Base-by-base conservation (phyloP, 2,888 invertebrate species). In the Acheta domesticus region DNA sequence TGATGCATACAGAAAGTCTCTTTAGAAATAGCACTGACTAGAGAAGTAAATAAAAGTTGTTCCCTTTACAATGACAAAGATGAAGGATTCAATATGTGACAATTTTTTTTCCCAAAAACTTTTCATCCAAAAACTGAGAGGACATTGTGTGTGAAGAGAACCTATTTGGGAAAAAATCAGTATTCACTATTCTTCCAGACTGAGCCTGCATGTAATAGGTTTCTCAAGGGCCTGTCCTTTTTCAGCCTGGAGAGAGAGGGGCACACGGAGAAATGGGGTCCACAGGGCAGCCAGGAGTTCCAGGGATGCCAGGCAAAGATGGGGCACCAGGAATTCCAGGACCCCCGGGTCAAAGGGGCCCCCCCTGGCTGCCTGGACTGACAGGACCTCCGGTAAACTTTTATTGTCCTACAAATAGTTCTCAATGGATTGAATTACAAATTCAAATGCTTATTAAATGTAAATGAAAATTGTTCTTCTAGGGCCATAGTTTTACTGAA, bases 401-500 rank as follows among this genome's bases (percentile, higher is more conserved):
- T 62, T 16, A 12, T 62, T 62, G 8, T 62, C 62, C 14, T 62
- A 19, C 62, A 23, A 23, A 3, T 62, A 3, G 11, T 12, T 62
- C 62, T 62, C 62, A 16, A 19, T 62, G 16, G 14, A 62, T 62
- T 14, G 16, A 62, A 62, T 62, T 62, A n/a, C 62, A 36, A 8
- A 36, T 36, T 36, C 8, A 8, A 36, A 8, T 4, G 36, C 36
- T 36, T 5, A 36, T 36, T 36, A 36, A 5, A 36, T 36, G 36
- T 36, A 1, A 8, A 36, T 36, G 36, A 36, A 36, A 36, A 75
- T 82, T 78, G 75, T 78, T 82, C 81, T 88, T 89, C 79, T 86
- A 93, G 93, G 89, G 89, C 14, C 88, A 91, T 82, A 91, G 91
- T 83, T 89, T 92, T 82, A 89, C 91, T 0, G 94, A 94, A 86